Base-by-base conservation (phyloP, 2,797 vertebrate species). In the Perodicticus potto region DNA sequence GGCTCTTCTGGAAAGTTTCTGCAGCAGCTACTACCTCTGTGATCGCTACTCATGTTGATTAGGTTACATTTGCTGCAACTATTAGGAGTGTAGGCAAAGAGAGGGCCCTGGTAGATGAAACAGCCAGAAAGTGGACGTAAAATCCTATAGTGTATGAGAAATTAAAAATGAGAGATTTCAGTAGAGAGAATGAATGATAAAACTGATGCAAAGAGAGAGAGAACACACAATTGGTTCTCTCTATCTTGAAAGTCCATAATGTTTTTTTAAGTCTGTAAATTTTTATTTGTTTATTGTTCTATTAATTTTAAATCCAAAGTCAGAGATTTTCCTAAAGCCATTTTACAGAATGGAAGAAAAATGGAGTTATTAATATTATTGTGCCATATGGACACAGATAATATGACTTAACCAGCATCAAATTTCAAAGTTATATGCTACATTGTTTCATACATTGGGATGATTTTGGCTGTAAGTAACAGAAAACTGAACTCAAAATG, bases 401-500 rank as follows among this genome's bases (percentile, higher is more conserved):
- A 6, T 84, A 76, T 59, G 32, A 81, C 69, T 85, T 88, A 82
- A 72, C 9, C 23, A 93, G 13, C 25, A 90, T 74, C 43, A 43
- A 22, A 94, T 93, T 92, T 96, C 78, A 65, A 65, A 85, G 49
- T 89, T 76, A 40, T 45, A 3, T 95, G 76, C 76, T 93, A 67
- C 22, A 55, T 85, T 93, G 65, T 95, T 34, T 72, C 10, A 93
- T n/a, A 45, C 25, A 40, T 53, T 93, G 83, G 25, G 74, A 89
- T 74, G 32, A 73, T 89, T 89, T 94, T 93, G 61, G 14, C 23
- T 90, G 49, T 32, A 94, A 94, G 49, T 77, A 82, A 74, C 74
- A 86, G 69, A 95, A 96, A 95, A 90, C 2, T 23, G n/a, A 91
- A 77, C 32, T 89, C 55, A 96, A 70, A 55, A 94, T 93, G 49